Evolutionary conservation across 2,113 vertebrate species (phyloP), one percentile per base, ranked within the genome.

Genomic region (Psittacara wagleri): DNA sequence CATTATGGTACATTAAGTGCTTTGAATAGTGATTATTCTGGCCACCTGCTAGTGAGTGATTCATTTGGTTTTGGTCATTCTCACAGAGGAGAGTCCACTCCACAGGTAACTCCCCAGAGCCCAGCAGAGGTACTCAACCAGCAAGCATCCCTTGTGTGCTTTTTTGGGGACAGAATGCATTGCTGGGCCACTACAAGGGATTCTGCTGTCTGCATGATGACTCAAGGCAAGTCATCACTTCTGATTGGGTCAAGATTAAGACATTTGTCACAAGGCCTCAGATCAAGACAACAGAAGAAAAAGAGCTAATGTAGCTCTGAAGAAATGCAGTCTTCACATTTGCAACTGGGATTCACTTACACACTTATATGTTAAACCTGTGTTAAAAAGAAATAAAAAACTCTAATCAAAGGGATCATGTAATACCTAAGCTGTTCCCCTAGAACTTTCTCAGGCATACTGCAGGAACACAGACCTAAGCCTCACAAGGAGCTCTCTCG

Each of bases 1-100:
- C 96, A 98, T 90, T 98, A 98, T 97, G 70, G 89, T 98, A 98
- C 97, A 98, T 90, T 96, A 96, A 97, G 96, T 95, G 90, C 91
- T 97, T 92, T 95, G 80, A 97, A 88, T 74, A 96, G 88, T 48
- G 52, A 83, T 89, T 97, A 92, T 87, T 66, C 91, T 93, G 92
- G 92, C 91, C 95, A 96, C 95, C 88, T 85, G 77, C 86, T 95
- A 94, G 89, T 76, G 91, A 93, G 82, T 3, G 2, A 46, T 68
- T 91, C 5, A 72, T 68, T 94, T 88, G 23, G 28, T 75, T 89
- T 89, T 90, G 86, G 83, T 95, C 69, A 92, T 88, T 90, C 75
- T 81, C 66, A 64, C 39, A 84, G 55, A 85, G 52, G 55, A 86
- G 43, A 61, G 27, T 69, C 49, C 51, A 39, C 24, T 67, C 29